Evolutionary conservation across 2,113 vertebrate species (phyloP), one percentile per base, ranked within the genome.

Genomic region (Martes martes): DNA sequence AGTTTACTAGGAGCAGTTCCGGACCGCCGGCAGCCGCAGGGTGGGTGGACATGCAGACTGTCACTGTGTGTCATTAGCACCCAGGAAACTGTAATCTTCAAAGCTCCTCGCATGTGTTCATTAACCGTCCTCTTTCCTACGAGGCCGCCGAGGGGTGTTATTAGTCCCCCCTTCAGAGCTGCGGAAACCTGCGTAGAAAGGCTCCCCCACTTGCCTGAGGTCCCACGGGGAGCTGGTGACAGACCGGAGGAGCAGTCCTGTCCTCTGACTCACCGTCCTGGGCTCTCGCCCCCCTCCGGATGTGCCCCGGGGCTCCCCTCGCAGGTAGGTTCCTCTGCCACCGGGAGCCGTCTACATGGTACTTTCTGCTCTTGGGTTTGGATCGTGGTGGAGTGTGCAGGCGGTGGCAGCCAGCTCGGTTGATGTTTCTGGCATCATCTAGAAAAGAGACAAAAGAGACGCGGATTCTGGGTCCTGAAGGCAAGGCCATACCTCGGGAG

Each of bases 61-160:
- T n/a, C 6, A 16, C 19, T 52, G 89, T 50, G 45, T 71, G 65
- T 97, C 97, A 96, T 97, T 91, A 94, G 92, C 50, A 10, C 97
- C 92, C 69, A 1, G 88, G 91, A 59, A 61, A 33, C 94, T 84
- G 91, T 95, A 19, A 97, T 97, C 98, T 98, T 98, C 97, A 98
- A 94, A 98, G 97, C 92, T 47, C 57, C 83, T 47, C 18, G 42
- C 94, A 95, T 31, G 96, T 91, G 85, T 83, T 98, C 95, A 98
- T 98, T 98, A 98, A 24, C 92, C 21, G 0, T 19, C 94, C 36
- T 93, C 73, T 45, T 59, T 69, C 84, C 71, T 84, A 7, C 5
- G 47, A 47, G 92, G 78, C 28, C 21, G 84, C 89, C 69, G 69
- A 73, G 95, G 95, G 89, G 91, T 97, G 19, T 96, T 33, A 95